These are phyloP conservation scores for Spisula solida DNA, from an alignment of 2,888 invertebrate genomes.

Conservation along the genomic window DNA sequence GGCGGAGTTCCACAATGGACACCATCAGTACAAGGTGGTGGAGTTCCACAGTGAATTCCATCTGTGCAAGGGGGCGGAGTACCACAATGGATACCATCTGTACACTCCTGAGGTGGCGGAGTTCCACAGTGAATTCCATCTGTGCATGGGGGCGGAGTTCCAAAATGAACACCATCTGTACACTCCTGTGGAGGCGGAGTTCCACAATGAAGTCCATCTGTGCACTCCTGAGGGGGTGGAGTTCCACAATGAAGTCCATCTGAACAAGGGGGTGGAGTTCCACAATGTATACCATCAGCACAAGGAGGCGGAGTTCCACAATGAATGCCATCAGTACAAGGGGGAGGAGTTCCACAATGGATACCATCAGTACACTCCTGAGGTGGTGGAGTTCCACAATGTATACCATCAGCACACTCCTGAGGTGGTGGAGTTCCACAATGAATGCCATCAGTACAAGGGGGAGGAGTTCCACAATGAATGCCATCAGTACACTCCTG, in stretches of 20 bases:
- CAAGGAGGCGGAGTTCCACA: conserved; percentile 72
- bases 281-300: conserved; percentile 73
- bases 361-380: conserved; percentile 69
- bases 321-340: conserved; percentile 71
- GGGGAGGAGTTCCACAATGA: conserved; percentile 73
- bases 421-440: conserved; percentile 71
- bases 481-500: conserved; percentile 70
- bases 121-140: conserved; percentile 75
- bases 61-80: conserved; percentile 67
- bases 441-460: conserved; percentile 68
- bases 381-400: conserved; percentile 63
- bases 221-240: conserved; percentile 60
- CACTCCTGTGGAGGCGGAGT: conserved; percentile 69
- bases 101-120: conserved; percentile 66
- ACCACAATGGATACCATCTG: conserved; percentile 72
- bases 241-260: conserved; percentile 67
- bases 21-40: conserved; percentile 69
- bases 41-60: conserved; percentile 74
- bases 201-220: conserved; percentile 71
- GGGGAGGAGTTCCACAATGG: conserved; percentile 67
- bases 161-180: conserved; percentile 71
- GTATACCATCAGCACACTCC: conserved; percentile 58
- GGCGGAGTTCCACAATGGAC: conserved; percentile 74
- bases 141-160: conserved; percentile 61
- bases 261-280: conserved; percentile 60